Conservation (phyloP, 2,888 invertebrate species). For the Drosophila fungiperda region DNA sequence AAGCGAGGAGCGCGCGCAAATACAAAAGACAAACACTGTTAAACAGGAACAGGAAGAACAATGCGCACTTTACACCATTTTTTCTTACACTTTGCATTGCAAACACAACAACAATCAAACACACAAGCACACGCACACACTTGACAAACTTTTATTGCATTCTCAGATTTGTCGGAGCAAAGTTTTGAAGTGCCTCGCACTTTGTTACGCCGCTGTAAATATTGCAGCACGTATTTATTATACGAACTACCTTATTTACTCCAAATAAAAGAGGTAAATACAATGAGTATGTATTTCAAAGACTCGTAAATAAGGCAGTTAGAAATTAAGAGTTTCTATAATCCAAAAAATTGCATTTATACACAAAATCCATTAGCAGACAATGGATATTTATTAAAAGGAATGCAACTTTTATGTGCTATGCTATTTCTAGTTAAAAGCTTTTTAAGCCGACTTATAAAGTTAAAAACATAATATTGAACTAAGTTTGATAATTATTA, state of each 20-base stretch:
- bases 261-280: not conserved
- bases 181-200: slow-evolving; percentile 23
- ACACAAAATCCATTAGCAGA: not conserved
- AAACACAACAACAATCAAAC: slow-evolving; percentile 16
- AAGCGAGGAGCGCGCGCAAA: slow-evolving; percentile 54
- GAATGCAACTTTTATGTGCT: not conserved
- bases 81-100: slow-evolving; percentile 59
- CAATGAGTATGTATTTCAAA: not conserved
- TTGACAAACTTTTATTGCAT: slow-evolving; percentile 55
- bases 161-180: slow-evolving; percentile 27
- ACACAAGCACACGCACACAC: slow-evolving; percentile 3
- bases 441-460: not conserved
- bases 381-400: not conserved
- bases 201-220: slow-evolving; percentile 38
- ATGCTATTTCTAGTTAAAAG: not conserved
- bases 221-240: slow-evolving; percentile 38
- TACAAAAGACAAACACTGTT: slow-evolving; percentile 70
- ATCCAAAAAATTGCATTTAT: not conserved
- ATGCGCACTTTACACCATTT: slow-evolving; percentile 66
- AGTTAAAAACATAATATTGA: not conserved
- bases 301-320: not conserved
- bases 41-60: slow-evolving; percentile 52
- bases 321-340: not conserved
- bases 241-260: slow-evolving; percentile 10
- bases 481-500: not conserved